These are phyloP conservation scores for Cygnus buccinator DNA, from an alignment of 2,113 vertebrate species.

Conservation along the genomic window DNA sequence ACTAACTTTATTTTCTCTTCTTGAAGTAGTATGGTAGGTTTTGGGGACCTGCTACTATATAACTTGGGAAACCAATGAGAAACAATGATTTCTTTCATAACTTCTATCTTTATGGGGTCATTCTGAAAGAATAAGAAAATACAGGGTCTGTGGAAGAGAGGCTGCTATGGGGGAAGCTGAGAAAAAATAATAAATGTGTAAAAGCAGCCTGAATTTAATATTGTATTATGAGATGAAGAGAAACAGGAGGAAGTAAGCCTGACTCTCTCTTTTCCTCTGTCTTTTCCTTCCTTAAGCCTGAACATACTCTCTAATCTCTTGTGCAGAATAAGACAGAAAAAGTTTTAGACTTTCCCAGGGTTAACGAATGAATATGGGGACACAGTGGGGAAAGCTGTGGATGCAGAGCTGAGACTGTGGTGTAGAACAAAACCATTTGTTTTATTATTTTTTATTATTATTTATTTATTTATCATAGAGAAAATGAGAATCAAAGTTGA, in stretches of 20 bases:
- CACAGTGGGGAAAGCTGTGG: background rate
- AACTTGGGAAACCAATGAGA: background rate
- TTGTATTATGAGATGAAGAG: background rate
- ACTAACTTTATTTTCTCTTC: background rate
- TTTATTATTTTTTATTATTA: no score
- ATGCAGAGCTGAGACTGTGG: background rate
- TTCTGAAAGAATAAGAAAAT: background rate
- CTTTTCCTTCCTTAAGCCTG: background rate
- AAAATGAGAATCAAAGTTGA: background rate
- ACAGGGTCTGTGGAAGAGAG: fast-evolving
- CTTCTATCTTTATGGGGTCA: background rate
- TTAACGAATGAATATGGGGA: background rate
- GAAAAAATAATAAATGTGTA: background rate
- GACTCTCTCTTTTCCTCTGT: background rate
- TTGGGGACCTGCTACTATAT: background rate
- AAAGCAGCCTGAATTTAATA: background rate
- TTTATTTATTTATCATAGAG: background rate
- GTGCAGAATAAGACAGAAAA: background rate
- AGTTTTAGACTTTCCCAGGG: background rate
- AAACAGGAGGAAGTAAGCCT: background rate
- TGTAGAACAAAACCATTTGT: background rate
- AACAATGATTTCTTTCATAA: background rate
- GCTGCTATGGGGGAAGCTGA: background rate
- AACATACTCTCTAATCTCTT: background rate
- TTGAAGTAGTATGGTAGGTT: background rate